Conservation (phyloP, 2,797 vertebrate genomes). For the Hyperoplus lanceolatus region DNA sequence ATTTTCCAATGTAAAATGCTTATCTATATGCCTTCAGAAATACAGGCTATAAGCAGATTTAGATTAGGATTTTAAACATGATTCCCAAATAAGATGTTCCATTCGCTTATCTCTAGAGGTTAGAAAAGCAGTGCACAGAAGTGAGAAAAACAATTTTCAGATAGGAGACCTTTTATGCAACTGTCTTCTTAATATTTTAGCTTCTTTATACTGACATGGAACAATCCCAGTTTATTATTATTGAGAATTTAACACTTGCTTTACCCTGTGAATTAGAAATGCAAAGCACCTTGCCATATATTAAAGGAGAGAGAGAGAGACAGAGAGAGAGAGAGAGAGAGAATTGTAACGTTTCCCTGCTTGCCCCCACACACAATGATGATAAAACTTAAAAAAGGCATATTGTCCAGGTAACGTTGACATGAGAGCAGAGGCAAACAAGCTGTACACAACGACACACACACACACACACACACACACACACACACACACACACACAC, state of each 20-base stretch:
- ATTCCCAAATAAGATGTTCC: conserved; percentile 48
- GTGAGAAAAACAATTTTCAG: conserved; percentile 11
- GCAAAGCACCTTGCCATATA: conserved; percentile 42
- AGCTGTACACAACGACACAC: conserved; percentile 1
- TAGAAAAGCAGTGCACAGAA: conserved; percentile 11
- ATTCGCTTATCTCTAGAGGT: conserved; percentile 54
- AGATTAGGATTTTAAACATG: conserved; percentile 50
- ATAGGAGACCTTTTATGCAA: conserved; percentile 18
- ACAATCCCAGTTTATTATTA: neutral
- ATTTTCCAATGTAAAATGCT: conserved; percentile 3
- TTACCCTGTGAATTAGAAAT: conserved; percentile 51
- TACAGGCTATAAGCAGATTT: conserved; percentile 61
- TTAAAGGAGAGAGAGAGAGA: conserved; percentile 4
- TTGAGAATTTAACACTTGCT: conserved; percentile 19
- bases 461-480: no score
- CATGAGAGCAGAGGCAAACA: conserved; percentile 46
- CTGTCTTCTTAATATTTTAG: conserved; percentile 8
- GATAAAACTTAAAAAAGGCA: conserved; percentile 74
- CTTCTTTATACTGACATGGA: neutral
- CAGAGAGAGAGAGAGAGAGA: conserved; percentile 1
- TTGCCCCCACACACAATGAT: conserved; percentile 11
- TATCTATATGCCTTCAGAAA: conserved; percentile 6
- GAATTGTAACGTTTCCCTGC: conserved; percentile 12
- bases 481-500: no score
- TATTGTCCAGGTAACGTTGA: conserved; percentile 67